These are phyloP conservation scores for Bombus cullumanus DNA, from an alignment of 1,140 invertebrate species.

Conservation along the genomic window DNA sequence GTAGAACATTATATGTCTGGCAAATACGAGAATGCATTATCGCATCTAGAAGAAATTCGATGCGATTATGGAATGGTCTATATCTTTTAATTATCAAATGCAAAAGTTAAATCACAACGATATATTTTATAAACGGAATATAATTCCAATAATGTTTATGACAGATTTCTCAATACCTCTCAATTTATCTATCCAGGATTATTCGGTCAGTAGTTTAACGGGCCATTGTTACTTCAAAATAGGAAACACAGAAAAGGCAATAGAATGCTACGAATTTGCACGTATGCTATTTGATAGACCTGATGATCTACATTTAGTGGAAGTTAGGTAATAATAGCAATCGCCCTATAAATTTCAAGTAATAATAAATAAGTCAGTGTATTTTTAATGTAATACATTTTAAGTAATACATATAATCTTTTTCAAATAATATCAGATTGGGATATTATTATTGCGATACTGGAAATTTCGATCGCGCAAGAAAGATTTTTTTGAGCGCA, in stretches of 20 bases:
- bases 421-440: slow-evolving; percentile 56
- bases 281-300: slow-evolving; percentile 67
- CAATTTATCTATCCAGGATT: slow-evolving; percentile 57
- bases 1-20: slow-evolving; percentile 64
- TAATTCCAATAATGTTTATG: neutral
- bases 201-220: slow-evolving; percentile 65
- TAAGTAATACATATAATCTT: neutral
- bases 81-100: neutral
- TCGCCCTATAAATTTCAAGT: neutral
- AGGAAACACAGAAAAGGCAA: slow-evolving; percentile 46
- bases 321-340: slow-evolving; percentile 55
- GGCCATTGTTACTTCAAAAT: slow-evolving; percentile 67
- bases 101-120: neutral
- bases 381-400: neutral
- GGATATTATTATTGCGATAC: slow-evolving; percentile 63
- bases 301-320: slow-evolving; percentile 64
- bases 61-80: slow-evolving; percentile 64
- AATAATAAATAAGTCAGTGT: neutral
- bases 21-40: slow-evolving; percentile 63
- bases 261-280: slow-evolving; percentile 65
- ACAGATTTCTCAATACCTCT: neutral
- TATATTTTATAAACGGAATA: neutral
- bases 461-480: slow-evolving; percentile 63
- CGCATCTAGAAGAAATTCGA: slow-evolving; percentile 62
- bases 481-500: slow-evolving; percentile 64